Evolutionary conservation across 2,113 vertebrate species (phyloP).

Genomic region (Oryzias melastigma): DNA sequence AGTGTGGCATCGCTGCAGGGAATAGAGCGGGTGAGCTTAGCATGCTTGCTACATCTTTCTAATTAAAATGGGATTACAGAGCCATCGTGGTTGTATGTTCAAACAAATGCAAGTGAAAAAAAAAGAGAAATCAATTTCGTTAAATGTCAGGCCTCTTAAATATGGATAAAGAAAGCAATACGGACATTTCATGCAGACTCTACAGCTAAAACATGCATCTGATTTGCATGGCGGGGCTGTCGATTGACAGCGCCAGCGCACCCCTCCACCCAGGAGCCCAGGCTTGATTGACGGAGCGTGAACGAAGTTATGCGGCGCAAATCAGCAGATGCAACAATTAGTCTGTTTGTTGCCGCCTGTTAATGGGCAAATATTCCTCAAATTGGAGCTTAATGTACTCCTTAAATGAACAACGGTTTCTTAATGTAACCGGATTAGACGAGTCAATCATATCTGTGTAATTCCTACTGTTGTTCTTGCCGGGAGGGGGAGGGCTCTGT

Average conservation of each 20-base stretch:
- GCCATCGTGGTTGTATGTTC: slow-evolving; percentile 85
- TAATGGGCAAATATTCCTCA: slow-evolving; percentile 63
- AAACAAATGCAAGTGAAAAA: slow-evolving; percentile 80
- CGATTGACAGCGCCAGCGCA: slow-evolving; percentile 12
- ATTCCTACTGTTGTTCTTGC: slow-evolving; percentile 40
- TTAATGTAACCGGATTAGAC: slow-evolving; percentile 72
- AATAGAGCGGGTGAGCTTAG: slow-evolving; percentile 85
- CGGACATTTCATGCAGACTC: slow-evolving; percentile 14
- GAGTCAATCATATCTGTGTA: slow-evolving; percentile 52
- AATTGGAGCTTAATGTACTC: slow-evolving; percentile 66
- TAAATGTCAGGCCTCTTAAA: slow-evolving; percentile 87
- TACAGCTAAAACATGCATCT: slow-evolving; percentile 8
- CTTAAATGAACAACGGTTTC: slow-evolving; percentile 63
- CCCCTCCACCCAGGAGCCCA: slow-evolving; percentile 22
- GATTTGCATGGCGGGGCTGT: slow-evolving; percentile 18
- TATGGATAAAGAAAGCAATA: slow-evolving; percentile 55
- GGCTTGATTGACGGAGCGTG: slow-evolving; percentile 42
- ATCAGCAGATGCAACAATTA: slow-evolving; percentile 63
- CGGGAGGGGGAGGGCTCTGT: slow-evolving; percentile 11
- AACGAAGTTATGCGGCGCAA: slow-evolving; percentile 51
- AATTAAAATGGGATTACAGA: slow-evolving; percentile 98
- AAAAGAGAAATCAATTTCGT: slow-evolving; percentile 81
- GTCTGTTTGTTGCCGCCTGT: slow-evolving; percentile 51
- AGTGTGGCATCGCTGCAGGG: slow-evolving; percentile 91
- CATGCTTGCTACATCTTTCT: slow-evolving; percentile 88